Conservation (phyloP, 2,797 vertebrate species). For the Triplophysa bombifrons region DNA sequence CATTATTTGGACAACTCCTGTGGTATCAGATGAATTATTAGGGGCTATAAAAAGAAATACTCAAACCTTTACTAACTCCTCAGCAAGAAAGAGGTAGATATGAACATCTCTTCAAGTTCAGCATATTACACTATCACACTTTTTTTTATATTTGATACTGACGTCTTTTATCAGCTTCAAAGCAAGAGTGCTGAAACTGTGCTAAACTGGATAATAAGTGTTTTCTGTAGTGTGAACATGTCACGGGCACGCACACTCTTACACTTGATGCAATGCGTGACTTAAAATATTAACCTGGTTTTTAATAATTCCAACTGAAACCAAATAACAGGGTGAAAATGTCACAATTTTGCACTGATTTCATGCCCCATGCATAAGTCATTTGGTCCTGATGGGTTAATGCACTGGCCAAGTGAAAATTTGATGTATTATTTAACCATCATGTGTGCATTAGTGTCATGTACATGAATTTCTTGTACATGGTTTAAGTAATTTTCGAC, state of each 20-base stretch:
- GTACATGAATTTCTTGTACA: constrained; percentile 15
- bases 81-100: not conserved
- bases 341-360: constrained; percentile 29
- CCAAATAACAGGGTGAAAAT: not conserved
- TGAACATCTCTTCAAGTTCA: constrained; percentile 1
- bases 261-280: constrained; percentile 9
- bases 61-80: constrained; percentile 23
- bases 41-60: constrained; percentile 44
- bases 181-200: not conserved
- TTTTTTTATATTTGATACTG: constrained; percentile 17
- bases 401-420: constrained; percentile 12
- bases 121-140: constrained; percentile 9
- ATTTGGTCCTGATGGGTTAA: constrained; percentile 28
- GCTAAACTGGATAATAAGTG: constrained; percentile 1
- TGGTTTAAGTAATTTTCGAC: not conserved
- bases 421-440: constrained; percentile 32
- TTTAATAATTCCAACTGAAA: constrained; percentile 22
- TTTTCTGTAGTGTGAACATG: not conserved
- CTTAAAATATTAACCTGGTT: constrained; percentile 18
- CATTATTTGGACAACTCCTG: constrained; percentile 24
- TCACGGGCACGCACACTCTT: not conserved
- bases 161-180: constrained; percentile 15
- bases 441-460: not conserved
- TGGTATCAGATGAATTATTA: constrained; percentile 49
- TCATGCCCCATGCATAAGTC: constrained; percentile 24